Evolutionary conservation across 2,888 invertebrate species (phyloP), one percentile per base, ranked within the genome.

Genomic region (Limenitis camilla): DNA sequence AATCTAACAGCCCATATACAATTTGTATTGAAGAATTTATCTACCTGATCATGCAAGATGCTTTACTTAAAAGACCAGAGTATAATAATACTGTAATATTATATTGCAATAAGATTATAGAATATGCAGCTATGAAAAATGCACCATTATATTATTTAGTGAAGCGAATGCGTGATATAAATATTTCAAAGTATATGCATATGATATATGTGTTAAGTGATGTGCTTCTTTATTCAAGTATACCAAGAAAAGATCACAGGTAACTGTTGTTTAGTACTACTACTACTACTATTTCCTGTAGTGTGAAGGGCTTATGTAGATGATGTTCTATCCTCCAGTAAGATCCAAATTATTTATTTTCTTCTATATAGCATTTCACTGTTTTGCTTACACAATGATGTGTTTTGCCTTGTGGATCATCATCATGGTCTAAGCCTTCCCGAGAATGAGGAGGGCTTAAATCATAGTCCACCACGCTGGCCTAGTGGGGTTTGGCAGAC

Each of bases 201-300:
- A 66, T 88, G 50, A 63, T 81, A 38, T 76, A 76, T 61, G 63
- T 88, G 39, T 62, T 90, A 41, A 71, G 79, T 54, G 83, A 88
- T 47, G 77, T 88, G 40, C 62, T 90, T 49, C 62, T 89, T 8
- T 88, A 83, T 70, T 84, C 88, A 43, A 78, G 83, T 45, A 78
- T 89, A 9, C 78, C 79, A 33, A 82, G 83, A 59, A 90, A 88
- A 69, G 90, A 90, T 64, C 88, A 89, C 64, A 89, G 88, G 90
- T 89, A 69, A 58, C n/a, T n/a, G n/a, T 46, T 35, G 42, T 10
- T 27, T 40, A 32, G 11, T 43, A 32, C 28, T 33, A 2, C 51
- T 36, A 36, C 38, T n/a, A 40, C 19, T 19, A 19, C 19, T 19
- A 19, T 19, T 19, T 19, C 19, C 19, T 3, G 3, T 19, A 2